Evolutionary conservation across 1,140 invertebrate genomes (phyloP).

Genomic region (Rhynchophorus ferrugineus): DNA sequence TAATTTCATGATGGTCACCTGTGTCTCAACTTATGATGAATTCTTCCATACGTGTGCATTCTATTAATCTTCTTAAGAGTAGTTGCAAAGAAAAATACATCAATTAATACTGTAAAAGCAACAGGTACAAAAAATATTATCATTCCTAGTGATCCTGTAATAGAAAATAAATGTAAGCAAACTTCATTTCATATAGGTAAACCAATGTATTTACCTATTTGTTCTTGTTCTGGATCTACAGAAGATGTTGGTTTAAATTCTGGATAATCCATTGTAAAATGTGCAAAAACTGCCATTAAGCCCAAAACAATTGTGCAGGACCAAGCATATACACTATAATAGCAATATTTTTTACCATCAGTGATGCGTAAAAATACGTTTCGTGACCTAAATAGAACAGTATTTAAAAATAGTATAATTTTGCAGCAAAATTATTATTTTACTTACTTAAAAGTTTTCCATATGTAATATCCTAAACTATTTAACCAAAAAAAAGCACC

Average conservation of each 20-base stretch:
- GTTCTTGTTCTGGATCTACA: constrained; percentile 48
- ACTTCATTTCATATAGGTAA: no score
- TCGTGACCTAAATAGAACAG: constrained; percentile 51
- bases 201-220: constrained; percentile 49
- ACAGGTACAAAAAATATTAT: constrained; percentile 73
- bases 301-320: constrained; percentile 61
- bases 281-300: constrained; percentile 65
- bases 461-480: constrained; percentile 75
- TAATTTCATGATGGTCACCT: constrained; percentile 45
- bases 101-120: constrained; percentile 65
- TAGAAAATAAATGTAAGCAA: constrained; percentile 9
- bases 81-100: constrained; percentile 70
- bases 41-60: constrained; percentile 72
- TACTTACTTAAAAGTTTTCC: constrained; percentile 68
- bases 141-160: constrained; percentile 66
- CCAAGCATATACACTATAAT: constrained; percentile 75
- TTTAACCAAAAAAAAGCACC: constrained; percentile 79
- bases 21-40: constrained; percentile 77
- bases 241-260: constrained; percentile 36
- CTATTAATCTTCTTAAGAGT: constrained; percentile 70
- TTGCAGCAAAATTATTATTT: no score
- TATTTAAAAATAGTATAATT: background rate
- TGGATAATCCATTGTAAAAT: constrained; percentile 66
- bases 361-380: constrained; percentile 77
- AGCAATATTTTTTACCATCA: constrained; percentile 76